Base-by-base conservation (phyloP, 2,888 invertebrate genomes). In the Plemyria rubiginata region DNA sequence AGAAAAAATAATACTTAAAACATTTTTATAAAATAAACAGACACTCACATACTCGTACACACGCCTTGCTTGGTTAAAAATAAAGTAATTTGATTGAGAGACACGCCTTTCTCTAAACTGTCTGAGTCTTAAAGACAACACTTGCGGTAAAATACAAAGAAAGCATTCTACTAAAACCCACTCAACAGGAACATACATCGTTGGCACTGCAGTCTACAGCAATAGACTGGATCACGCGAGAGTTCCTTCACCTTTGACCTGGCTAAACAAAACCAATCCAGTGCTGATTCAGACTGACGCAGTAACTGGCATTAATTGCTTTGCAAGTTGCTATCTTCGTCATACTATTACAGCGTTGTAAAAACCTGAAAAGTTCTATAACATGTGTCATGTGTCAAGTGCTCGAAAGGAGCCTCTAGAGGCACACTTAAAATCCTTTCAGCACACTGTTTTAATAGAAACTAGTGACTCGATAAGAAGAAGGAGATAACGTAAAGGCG, bases 181-280 rank as follows among this genome's bases (percentile, higher is more conserved):
- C 54, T 65, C 64, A 60, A 43, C 54, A 46, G 60, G 51, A 65
- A 57, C 79, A 67, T 71, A 84, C 81, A 81, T 89, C 82, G 68
- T 58, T 59, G 86, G 71, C 78, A 71, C 65, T 88, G 88, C 88
- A 90, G 86, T 83, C 78, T 79, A 55, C 59, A 76, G 74, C 77
- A 78, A 78, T 72, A 78, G 74, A 74, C 72, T 73, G 78, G 82
- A 86, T 84, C 90, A 90, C 88, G 91, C 90, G 75, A 88, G 73
- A 79, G 91, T 82, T 87, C 86, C 60, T 86, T 89, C 73, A 90
- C 89, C 91, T 73, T 78, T 91, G 90, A 91, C 91, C 91, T 77
- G 85, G 71, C 73, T 82, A 77, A 81, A 79, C 78, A 77, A 76
- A 81, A 76, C 78, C 81, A 76, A 79, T 79, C 72, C 65, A 75